These are phyloP conservation scores for Opisthograptis luteolata DNA, from an alignment of 2,888 invertebrate genomes.

Conservation along the genomic window DNA sequence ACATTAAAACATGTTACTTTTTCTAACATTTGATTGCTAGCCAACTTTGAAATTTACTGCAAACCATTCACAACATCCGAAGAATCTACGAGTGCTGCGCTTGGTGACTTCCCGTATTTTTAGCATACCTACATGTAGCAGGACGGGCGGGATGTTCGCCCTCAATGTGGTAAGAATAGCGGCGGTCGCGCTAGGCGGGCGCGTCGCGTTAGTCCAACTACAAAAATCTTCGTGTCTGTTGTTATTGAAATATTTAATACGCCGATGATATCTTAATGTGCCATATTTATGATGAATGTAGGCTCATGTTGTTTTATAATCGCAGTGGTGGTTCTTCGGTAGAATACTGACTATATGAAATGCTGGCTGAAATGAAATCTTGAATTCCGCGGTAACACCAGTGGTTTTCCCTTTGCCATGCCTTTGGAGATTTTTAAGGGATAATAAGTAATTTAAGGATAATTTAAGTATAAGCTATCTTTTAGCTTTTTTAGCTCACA, in stretches of 20 bases:
- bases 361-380: too few relatives aligned
- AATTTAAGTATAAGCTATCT: too few relatives aligned
- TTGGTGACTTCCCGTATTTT: slow-evolving; percentile 39
- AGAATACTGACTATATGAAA: too few relatives aligned
- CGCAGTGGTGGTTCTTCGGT: too few relatives aligned
- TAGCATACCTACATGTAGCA: too few relatives aligned
- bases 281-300: neutral
- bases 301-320: neutral
- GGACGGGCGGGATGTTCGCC: slow-evolving; percentile 38
- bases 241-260: slow-evolving; percentile 16
- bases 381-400: too few relatives aligned
- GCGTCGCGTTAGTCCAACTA: slow-evolving; percentile 7
- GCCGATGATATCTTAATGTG: slow-evolving; percentile 5
- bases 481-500: too few relatives aligned
- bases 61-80: slow-evolving; percentile 4
- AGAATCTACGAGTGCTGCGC: slow-evolving; percentile 4
- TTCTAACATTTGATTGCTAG: neutral
- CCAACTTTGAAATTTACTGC: too few relatives aligned
- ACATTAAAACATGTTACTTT: too few relatives aligned
- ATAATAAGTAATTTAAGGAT: too few relatives aligned
- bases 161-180: slow-evolving; percentile 31
- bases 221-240: slow-evolving; percentile 17
- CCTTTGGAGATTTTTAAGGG: too few relatives aligned
- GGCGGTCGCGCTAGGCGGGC: neutral
- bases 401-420: too few relatives aligned